Percentiles rank a stretch among this genome's conserved stretches.
These are phyloP conservation scores for Graphium colonna DNA, from an alignment of 2,888 invertebrate species.

Conservation along the genomic window DNA sequence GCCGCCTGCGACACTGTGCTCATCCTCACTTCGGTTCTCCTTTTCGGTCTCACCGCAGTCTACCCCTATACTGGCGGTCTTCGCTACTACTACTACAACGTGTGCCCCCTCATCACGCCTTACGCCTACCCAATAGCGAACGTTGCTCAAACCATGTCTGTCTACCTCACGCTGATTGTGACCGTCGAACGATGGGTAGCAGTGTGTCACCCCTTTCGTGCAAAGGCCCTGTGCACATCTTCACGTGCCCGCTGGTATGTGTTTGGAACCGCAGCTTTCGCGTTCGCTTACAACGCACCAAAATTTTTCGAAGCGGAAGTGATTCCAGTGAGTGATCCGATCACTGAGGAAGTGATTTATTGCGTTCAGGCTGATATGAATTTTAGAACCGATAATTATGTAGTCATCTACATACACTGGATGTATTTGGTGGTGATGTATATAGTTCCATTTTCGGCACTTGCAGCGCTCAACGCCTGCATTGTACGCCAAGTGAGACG, in stretches of 20 bases:
- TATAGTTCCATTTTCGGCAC: slow-evolving; percentile 92
- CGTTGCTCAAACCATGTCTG: slow-evolving; percentile 95
- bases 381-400: slow-evolving; percentile 86
- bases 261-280: slow-evolving; percentile 87
- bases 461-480: slow-evolving; percentile 93
- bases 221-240: slow-evolving; percentile 94
- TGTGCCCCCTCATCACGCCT: slow-evolving; percentile 90
- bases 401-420: slow-evolving; percentile 95
- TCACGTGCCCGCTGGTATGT: slow-evolving; percentile 92
- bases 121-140: slow-evolving; percentile 91
- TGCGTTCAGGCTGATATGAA: slow-evolving; percentile 85
- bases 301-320: slow-evolving; percentile 86
- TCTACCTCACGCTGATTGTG: slow-evolving; percentile 94
- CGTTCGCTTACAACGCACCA: slow-evolving; percentile 92
- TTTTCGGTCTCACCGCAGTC: slow-evolving; percentile 93
- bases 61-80: slow-evolving; percentile 89
- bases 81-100: slow-evolving; percentile 87
- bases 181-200: slow-evolving; percentile 97
- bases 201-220: slow-evolving; percentile 93
- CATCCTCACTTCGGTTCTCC: slow-evolving; percentile 90
- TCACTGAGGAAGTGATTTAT: slow-evolving; percentile 81
- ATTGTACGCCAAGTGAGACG: slow-evolving; percentile 94
- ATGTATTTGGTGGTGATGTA: slow-evolving; percentile 96
- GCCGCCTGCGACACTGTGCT: slow-evolving; percentile 96
- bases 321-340: slow-evolving; percentile 61